Conservation (phyloP, 2,113 vertebrate genomes). For the Lethenteron reissneri region DNA sequence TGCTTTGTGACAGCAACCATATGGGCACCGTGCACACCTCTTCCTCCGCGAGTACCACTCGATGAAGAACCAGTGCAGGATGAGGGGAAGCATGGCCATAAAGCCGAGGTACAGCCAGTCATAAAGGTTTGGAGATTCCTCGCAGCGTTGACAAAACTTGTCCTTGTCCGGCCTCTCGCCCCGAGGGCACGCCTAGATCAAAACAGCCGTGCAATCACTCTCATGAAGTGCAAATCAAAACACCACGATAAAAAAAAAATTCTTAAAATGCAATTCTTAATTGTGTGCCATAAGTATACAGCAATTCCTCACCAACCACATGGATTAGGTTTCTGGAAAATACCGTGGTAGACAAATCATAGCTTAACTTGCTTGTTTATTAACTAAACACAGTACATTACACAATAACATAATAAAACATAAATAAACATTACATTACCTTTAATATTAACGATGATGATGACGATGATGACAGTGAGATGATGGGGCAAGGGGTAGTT, state of each 20-base stretch:
- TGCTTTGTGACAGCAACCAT: too few species aligned
- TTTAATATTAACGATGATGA: too few species aligned
- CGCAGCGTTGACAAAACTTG: constrained; percentile 57
- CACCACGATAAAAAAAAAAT: neutral
- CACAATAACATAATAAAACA: too few species aligned
- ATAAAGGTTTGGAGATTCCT: constrained; percentile 51
- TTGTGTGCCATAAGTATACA: neutral
- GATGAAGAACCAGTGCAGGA: constrained; percentile 95
- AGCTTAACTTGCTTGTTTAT: too few species aligned
- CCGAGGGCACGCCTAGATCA: constrained; percentile 56
- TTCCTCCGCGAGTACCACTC: constrained; percentile 98
- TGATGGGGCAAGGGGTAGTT: too few species aligned
- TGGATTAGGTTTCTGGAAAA: neutral
- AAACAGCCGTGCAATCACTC: neutral
- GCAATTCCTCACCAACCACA: neutral
- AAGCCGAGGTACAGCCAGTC: constrained; percentile 96
- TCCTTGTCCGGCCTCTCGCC: constrained; percentile 44
- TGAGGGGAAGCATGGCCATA: constrained; percentile 83
- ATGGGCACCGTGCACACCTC: constrained; percentile 27
- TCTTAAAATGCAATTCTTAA: neutral
- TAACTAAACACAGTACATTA: too few species aligned
- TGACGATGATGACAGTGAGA: too few species aligned
- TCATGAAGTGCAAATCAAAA: neutral
- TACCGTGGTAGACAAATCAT: too few species aligned
- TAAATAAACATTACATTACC: too few species aligned